A percentile compares a stretch with the other conserved stretches of the same genome.
phyloP scores from a whole-genome alignment of 92 coral and sea anemone genomes.

The Virgularia gustaviana region DNA sequence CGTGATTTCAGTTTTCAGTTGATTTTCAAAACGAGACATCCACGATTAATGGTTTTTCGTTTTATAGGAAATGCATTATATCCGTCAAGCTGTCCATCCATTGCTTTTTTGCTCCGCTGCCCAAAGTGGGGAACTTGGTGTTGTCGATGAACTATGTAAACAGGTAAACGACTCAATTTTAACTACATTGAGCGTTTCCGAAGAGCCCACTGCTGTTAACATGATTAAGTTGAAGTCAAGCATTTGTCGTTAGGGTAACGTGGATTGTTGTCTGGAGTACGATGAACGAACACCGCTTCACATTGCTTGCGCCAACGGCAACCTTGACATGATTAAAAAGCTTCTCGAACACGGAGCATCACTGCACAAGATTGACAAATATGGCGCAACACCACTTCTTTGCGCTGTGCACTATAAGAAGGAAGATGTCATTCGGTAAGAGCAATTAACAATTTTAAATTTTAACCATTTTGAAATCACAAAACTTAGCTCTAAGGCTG shows the following conservation, averaged over 20 bases:
- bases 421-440: constrained; percentile 57
- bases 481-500: not conserved
- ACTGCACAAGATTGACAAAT: constrained; percentile 75
- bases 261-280: constrained; percentile 56
- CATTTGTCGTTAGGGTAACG: constrained; percentile 34
- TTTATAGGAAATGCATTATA: constrained; percentile 78
- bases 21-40: not conserved
- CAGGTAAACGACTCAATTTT: not conserved
- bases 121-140: constrained; percentile 65
- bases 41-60: too few relatives aligned
- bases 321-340: constrained; percentile 62
- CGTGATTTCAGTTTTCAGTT: not conserved
- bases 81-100: constrained; percentile 75
- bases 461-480: not conserved
- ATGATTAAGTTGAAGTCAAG: too few relatives aligned
- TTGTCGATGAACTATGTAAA: constrained; percentile 64
- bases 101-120: constrained; percentile 91
- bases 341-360: constrained; percentile 79
- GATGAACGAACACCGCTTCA: constrained; percentile 95
- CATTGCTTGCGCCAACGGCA: constrained; percentile 80
- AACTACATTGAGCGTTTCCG: too few relatives aligned
- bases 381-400: constrained; percentile 74
- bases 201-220: too few relatives aligned
- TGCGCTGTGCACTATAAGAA: constrained; percentile 79
- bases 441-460: not conserved